These are phyloP conservation scores for Cataglyphis livida DNA, from an alignment of 2,888 invertebrate genomes.

Conservation along the genomic window DNA sequence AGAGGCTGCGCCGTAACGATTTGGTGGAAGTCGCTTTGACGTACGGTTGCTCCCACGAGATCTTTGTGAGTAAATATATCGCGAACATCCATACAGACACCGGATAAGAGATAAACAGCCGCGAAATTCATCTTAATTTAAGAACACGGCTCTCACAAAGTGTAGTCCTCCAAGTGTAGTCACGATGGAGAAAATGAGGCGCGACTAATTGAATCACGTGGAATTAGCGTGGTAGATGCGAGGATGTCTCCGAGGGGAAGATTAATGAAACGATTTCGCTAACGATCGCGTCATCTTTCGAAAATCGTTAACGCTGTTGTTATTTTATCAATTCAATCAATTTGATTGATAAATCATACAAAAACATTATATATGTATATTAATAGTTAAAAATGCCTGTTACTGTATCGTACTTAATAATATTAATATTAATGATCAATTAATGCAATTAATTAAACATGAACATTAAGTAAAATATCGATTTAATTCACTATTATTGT, in stretches of 20 bases:
- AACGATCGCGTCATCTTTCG: slow-evolving; percentile 73
- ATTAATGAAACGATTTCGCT: slow-evolving; percentile 82
- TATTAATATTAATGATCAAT: too few species aligned
- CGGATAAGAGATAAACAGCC: slow-evolving; percentile 42
- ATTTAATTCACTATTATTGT: not conserved
- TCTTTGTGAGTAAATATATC: slow-evolving; percentile 62
- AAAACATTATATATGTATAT: not conserved
- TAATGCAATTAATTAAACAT: too few species aligned
- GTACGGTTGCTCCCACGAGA: slow-evolving; percentile 48
- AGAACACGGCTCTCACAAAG: slow-evolving; percentile 78
- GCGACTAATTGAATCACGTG: slow-evolving; percentile 83
- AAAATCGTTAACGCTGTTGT: slow-evolving; percentile 14
- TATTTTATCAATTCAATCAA: not conserved
- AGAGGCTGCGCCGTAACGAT: slow-evolving; percentile 40
- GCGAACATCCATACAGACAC: slow-evolving; percentile 45
- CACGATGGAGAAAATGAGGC: slow-evolving; percentile 59
- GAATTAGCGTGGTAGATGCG: slow-evolving; percentile 79
- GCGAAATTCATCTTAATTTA: slow-evolving; percentile 79
- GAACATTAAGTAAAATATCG: not conserved
- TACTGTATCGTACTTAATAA: too few species aligned
- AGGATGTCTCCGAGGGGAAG: slow-evolving; percentile 76
- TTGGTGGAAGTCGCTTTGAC: slow-evolving; percentile 52
- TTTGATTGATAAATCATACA: not conserved
- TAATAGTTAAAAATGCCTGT: not conserved
- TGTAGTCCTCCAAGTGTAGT: slow-evolving; percentile 70